Percentiles rank a stretch among this genome's conserved stretches.
These are phyloP conservation scores for Tribolium castaneum DNA, from an alignment of 1,140 invertebrate genomes.

Conservation along the genomic window DNA sequence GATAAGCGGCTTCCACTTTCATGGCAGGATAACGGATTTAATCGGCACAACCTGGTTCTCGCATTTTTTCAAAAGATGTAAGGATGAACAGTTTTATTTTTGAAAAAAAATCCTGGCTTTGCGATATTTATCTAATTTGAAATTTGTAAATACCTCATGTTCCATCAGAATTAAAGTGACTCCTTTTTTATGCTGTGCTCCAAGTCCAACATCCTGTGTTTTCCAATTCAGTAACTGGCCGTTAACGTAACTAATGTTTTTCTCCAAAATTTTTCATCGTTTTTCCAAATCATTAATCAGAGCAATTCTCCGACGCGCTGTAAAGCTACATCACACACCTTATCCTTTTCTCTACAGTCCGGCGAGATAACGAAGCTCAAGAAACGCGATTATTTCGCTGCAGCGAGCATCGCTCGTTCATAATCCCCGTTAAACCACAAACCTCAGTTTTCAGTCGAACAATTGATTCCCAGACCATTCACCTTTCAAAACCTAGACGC, in stretches of 20 bases:
- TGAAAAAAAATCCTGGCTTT: too few relatives aligned
- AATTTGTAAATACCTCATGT: too few relatives aligned
- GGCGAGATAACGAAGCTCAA: neutral
- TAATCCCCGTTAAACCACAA: neutral
- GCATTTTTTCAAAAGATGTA: too few relatives aligned
- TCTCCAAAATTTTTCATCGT: neutral
- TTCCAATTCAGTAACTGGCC: too few relatives aligned
- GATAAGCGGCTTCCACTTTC: neutral
- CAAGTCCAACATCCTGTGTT: too few relatives aligned
- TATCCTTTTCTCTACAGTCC: neutral
- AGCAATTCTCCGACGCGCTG: neutral
- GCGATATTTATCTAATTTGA: too few relatives aligned
- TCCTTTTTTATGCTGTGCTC: too few relatives aligned
- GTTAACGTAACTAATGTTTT: neutral
- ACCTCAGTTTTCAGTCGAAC: neutral
- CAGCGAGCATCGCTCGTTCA: neutral
- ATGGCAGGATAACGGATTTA: neutral
- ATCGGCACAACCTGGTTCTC: neutral
- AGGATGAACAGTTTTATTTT: too few relatives aligned
- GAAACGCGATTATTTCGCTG: constrained; percentile 4
- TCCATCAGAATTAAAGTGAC: too few relatives aligned
- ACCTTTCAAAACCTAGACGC: neutral
- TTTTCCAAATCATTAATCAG: neutral
- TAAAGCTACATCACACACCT: neutral
- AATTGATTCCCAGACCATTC: neutral